phyloP scores from a whole-genome alignment of 2,888 invertebrate genomes.

The Machimus rusticus region DNA sequence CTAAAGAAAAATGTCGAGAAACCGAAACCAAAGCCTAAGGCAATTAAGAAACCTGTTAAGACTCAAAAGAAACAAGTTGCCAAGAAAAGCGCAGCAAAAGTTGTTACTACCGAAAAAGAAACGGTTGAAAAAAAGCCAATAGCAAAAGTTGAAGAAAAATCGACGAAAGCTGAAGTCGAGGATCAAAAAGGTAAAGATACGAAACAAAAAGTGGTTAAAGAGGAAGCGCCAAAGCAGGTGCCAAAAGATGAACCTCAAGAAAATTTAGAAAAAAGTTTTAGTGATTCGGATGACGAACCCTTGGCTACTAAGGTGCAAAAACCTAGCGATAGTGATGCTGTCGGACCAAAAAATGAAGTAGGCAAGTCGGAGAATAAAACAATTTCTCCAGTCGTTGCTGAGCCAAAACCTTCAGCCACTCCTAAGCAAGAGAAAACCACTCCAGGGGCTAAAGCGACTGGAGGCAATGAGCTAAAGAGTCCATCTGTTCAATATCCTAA shows the following conservation, averaged over 20 bases:
- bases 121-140: not conserved
- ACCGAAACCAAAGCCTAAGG: constrained; percentile 41
- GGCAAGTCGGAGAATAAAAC: not conserved
- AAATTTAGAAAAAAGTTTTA: constrained; percentile 64
- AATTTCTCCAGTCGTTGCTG: not conserved
- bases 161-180: not conserved
- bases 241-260: constrained; percentile 12
- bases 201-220: not conserved
- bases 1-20: constrained; percentile 62
- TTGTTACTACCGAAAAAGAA: constrained; percentile 52
- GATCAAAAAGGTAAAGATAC: constrained; percentile 21
- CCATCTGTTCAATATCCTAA: constrained; percentile 39
- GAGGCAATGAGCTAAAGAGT: not conserved
- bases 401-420: not conserved
- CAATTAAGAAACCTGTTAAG: not conserved
- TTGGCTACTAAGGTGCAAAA: constrained; percentile 65
- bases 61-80: not conserved
- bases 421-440: not conserved
- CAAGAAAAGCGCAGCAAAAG: not conserved
- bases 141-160: not conserved
- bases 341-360: not conserved
- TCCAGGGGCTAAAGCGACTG: not conserved
- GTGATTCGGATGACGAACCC: constrained; percentile 74
- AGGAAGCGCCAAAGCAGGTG: not conserved
- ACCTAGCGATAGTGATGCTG: constrained; percentile 52